Percentiles rank a stretch among this genome's conserved stretches.
These are phyloP conservation scores for Drosophila sp. DNA, from an alignment of 1,140 invertebrate species.

Conservation along the genomic window DNA sequence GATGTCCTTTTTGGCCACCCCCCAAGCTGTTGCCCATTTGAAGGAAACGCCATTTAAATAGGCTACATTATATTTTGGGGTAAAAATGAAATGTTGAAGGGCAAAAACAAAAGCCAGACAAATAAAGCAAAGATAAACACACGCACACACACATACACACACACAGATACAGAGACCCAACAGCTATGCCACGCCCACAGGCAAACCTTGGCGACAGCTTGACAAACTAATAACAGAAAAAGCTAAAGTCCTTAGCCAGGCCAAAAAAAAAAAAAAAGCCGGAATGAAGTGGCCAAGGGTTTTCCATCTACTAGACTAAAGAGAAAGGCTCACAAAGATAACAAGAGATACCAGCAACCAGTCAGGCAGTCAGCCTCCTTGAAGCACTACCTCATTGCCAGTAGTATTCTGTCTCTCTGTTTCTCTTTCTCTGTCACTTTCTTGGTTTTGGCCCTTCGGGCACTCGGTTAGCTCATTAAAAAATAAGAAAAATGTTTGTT, in stretches of 20 bases:
- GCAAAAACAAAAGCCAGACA: conserved; percentile 48
- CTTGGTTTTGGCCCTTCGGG: conserved; percentile 19
- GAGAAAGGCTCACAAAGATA: neutral
- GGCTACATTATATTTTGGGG: conserved; percentile 53
- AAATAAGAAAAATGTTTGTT: conserved; percentile 47
- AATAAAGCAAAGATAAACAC: conserved; percentile 76
- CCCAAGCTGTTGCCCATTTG: conserved; percentile 26
- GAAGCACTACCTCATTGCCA: neutral
- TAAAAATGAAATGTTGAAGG: conserved; percentile 18
- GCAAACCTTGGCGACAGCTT: conserved; percentile 64
- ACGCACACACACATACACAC: conserved; percentile 15
- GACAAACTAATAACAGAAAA: conserved; percentile 71
- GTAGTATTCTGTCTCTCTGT: neutral
- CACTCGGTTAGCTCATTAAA: conserved; percentile 74
- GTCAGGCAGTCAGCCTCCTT: conserved; percentile 6
- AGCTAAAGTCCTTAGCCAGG: conserved; percentile 34
- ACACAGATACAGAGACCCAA: neutral
- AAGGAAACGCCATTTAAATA: conserved; percentile 54
- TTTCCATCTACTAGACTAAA: conserved; percentile 27
- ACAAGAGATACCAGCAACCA: conserved; percentile 22
- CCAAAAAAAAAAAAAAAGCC: conserved; percentile 16
- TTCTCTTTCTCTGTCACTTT: conserved; percentile 23
- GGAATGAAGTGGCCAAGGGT: conserved; percentile 45
- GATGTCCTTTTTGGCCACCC: conserved; percentile 65
- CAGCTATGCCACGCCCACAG: neutral